phyloP scores from a whole-genome alignment of 1,140 invertebrate genomes.

The Pseudomyrmex cubaensis region DNA sequence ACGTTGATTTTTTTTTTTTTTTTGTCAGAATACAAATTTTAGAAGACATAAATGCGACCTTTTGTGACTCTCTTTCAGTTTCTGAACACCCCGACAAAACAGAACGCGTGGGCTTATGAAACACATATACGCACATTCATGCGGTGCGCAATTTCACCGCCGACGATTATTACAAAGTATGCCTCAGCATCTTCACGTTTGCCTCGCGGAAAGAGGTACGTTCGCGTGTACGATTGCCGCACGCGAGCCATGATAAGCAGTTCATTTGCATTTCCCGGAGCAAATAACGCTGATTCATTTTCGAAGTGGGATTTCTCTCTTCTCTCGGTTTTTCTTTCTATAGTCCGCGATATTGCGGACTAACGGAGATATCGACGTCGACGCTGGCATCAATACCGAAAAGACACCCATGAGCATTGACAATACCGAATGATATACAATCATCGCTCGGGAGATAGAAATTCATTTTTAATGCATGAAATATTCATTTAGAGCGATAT shows the following conservation, averaged over 20 bases:
- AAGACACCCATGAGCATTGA: slow-evolving; percentile 1
- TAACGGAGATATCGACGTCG: not conserved
- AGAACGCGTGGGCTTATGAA: slow-evolving; percentile 15
- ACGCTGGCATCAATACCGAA: not conserved
- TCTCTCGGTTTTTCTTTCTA: not conserved
- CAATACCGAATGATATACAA: not conserved
- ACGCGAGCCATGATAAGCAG: slow-evolving; percentile 45
- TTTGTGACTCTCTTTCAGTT: slow-evolving; percentile 4
- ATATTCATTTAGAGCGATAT: slow-evolving; percentile 10
- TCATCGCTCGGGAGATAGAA: not conserved
- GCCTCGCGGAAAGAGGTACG: slow-evolving; percentile 33
- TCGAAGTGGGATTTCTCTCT: slow-evolving; percentile 13
- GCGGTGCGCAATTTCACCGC: slow-evolving; percentile 17
- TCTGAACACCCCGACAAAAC: slow-evolving; percentile 19
- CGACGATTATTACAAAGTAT: slow-evolving; percentile 48
- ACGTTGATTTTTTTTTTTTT: too few species aligned
- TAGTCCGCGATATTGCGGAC: not conserved
- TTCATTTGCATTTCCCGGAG: slow-evolving; percentile 47
- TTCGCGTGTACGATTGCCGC: slow-evolving; percentile 43
- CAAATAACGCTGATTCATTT: slow-evolving; percentile 57
- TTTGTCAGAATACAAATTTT: too few species aligned
- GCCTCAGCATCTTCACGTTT: slow-evolving; percentile 33
- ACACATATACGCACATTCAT: slow-evolving; percentile 36
- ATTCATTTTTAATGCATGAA: not conserved
- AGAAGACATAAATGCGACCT: not conserved